phyloP scores from a whole-genome alignment of 1,140 invertebrate genomes.

The Linepithema humile region DNA sequence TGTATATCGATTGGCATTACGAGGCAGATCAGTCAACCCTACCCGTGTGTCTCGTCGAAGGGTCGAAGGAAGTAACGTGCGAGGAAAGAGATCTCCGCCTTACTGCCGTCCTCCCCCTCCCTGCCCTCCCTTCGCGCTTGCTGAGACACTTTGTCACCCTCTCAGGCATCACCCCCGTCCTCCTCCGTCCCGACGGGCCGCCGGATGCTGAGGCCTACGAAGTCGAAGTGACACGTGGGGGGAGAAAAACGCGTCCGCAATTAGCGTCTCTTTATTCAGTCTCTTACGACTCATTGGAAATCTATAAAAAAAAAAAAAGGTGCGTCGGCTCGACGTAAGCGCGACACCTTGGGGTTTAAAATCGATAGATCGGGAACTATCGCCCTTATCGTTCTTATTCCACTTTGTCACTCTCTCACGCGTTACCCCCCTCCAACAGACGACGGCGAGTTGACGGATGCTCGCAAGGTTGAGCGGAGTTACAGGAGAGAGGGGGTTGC shows the following conservation, averaged over 20 bases:
- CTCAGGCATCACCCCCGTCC: slow-evolving; percentile 30
- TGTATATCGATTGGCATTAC: slow-evolving; percentile 72
- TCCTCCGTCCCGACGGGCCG: not conserved
- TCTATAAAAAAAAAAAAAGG: slow-evolving; percentile 50
- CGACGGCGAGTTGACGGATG: slow-evolving; percentile 57
- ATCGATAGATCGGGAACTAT: slow-evolving; percentile 43
- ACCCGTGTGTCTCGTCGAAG: slow-evolving; percentile 39
- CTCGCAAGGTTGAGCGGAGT: slow-evolving; percentile 42
- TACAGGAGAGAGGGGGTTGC: slow-evolving; percentile 11
- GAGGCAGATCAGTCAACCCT: slow-evolving; percentile 69
- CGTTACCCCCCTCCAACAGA: slow-evolving; percentile 53
- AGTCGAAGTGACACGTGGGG: slow-evolving; percentile 20
- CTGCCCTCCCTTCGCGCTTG: slow-evolving; percentile 26
- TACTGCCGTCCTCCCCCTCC: slow-evolving; percentile 15
- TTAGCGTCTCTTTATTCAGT: slow-evolving; percentile 54
- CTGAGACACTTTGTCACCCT: slow-evolving; percentile 72
- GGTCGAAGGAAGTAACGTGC: slow-evolving; percentile 50
- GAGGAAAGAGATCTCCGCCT: slow-evolving; percentile 64
- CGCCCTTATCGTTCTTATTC: slow-evolving; percentile 51
- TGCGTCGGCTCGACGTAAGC: slow-evolving; percentile 22
- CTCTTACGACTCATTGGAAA: slow-evolving; percentile 52
- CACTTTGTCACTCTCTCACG: slow-evolving; percentile 49
- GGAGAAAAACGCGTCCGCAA: slow-evolving; percentile 47
- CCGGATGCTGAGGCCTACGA: slow-evolving; percentile 16
- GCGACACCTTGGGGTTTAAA: slow-evolving; percentile 32